phyloP scores from a whole-genome alignment of 2,888 invertebrate genomes.

The Mylabris sibirica region DNA sequence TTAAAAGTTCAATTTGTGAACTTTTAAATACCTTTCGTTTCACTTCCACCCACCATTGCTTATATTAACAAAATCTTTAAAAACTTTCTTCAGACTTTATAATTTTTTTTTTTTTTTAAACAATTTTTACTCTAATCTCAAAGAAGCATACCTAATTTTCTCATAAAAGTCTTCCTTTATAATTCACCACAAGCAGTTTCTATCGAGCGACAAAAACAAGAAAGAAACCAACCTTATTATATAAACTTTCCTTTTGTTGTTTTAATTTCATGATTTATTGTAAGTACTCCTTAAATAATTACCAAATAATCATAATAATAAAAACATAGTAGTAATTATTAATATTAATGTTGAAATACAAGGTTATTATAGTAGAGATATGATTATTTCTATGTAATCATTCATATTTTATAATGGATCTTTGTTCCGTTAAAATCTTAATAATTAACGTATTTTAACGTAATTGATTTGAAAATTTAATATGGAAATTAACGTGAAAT shows the following conservation, averaged over 20 bases:
- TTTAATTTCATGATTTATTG: conserved; percentile 12
- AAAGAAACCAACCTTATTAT: not conserved
- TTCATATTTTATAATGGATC: too few relatives aligned
- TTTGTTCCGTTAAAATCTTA: too few relatives aligned
- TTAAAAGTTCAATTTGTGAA: too few relatives aligned
- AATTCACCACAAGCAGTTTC: not conserved
- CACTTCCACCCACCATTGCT: too few relatives aligned
- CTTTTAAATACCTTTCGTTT: too few relatives aligned
- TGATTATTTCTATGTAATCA: not conserved
- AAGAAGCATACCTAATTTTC: too few relatives aligned
- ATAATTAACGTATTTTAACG: not conserved
- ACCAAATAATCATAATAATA: not conserved
- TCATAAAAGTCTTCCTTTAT: not conserved
- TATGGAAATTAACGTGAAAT: not conserved
- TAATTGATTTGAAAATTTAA: not conserved
- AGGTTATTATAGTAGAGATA: not conserved
- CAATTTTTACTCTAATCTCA: too few relatives aligned
- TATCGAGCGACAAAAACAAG: too few relatives aligned
- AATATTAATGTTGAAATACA: not conserved
- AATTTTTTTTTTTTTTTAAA: too few relatives aligned
- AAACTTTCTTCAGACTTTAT: too few relatives aligned
- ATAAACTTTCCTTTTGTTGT: not conserved
- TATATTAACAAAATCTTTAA: too few relatives aligned
- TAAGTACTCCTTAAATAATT: not conserved
- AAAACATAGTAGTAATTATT: not conserved